Conservation (phyloP, 2,797 vertebrate genomes). For the Zalophus californianus region DNA sequence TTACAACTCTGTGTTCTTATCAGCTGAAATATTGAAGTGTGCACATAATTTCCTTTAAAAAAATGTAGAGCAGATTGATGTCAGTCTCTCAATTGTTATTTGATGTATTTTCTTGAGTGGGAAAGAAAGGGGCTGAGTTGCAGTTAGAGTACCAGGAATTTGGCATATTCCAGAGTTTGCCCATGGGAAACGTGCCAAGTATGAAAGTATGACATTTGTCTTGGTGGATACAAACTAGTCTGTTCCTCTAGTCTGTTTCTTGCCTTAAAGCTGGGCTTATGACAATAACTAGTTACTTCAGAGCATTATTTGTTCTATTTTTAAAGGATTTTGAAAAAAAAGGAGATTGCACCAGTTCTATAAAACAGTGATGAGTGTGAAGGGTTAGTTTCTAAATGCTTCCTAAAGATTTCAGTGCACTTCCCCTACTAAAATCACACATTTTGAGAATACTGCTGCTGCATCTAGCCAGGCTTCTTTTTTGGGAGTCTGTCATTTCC, state of each 20-base stretch:
- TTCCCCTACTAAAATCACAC: neutral
- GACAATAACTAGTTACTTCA: neutral
- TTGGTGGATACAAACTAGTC: conserved; percentile 35
- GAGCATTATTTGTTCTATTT: conserved; percentile 30
- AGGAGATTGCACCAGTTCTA: neutral
- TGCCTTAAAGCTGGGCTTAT: neutral
- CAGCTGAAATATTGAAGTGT: neutral
- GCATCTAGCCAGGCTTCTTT: neutral
- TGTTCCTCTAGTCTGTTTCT: neutral
- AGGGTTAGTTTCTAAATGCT: neutral
- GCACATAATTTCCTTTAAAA: conserved; percentile 36
- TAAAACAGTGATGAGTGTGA: neutral
- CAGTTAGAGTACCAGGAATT: neutral
- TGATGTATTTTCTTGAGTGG: conserved; percentile 17
- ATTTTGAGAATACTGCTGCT: neutral
- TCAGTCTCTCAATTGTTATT: neutral
- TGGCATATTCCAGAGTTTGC: conserved; percentile 19
- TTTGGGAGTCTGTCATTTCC: neutral
- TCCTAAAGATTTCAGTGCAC: neutral
- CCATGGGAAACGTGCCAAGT: neutral
- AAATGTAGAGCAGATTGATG: neutral
- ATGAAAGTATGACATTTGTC: conserved; percentile 43
- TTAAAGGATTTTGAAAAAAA: neutral
- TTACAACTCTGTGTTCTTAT: neutral
- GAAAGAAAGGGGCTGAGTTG: neutral